Base-by-base conservation (phyloP, 2,797 vertebrate species). In the Chromobotia macracanthus region DNA sequence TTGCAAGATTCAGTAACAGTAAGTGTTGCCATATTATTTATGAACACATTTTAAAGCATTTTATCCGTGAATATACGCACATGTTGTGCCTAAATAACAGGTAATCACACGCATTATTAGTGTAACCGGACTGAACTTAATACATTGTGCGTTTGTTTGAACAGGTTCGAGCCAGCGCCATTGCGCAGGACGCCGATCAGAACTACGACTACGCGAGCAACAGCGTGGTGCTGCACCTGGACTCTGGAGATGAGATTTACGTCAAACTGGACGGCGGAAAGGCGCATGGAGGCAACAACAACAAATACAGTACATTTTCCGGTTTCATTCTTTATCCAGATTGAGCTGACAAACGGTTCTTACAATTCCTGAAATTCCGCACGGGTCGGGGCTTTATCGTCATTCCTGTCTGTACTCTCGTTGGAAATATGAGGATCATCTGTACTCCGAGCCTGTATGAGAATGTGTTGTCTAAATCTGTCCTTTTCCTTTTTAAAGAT, bases 301-400 rank as follows among this genome's bases (percentile, higher is more conserved):
- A 99, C 91, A 99, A 99, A 89, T 99, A 99, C 94, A 99, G 97
- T 95, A 99, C 97, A 82, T 99, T 99, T 93, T 98, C 97, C 19
- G 97, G 97, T 81, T 99, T 99, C 87, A 96, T 99, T 90, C 88
- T 99, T 35, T 99, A 98, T 85, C 96, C 96, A 0, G 97, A 99
- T 90, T 99, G 94, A 94, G 28, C 18, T 31, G 38, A 12, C 2
- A 3, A 60, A 11, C 21, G 28, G 11, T 23, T 44, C 16, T 63
- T 68, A 76, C n/a, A 61, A 63, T 56, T 41, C 38, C 38, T n/a
- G 63, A 66, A 60, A 58, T 64, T 79, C 46, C 41, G 18, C 21
- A 56, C 64, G 56, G 48, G 23, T 19, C 69, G 41, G 48, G 60
- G 77, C 56, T 19, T 75, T 78, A 61, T 66, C 58, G 38, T 84